These are phyloP conservation scores for Drosophila nikananu DNA, from an alignment of 1,140 invertebrate genomes.

Conservation along the genomic window DNA sequence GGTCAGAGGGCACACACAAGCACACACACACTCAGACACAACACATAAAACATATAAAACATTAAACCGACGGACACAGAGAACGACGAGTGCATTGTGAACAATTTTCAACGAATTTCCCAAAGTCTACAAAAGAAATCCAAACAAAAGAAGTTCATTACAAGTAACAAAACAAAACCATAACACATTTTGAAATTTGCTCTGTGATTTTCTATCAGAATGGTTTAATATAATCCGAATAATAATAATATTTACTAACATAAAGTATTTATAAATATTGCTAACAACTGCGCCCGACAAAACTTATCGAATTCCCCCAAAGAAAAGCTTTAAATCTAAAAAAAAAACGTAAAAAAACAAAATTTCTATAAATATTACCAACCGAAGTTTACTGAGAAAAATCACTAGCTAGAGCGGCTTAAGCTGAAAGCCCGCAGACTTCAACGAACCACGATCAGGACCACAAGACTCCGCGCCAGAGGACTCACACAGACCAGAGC, in stretches of 20 bases:
- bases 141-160: slow-evolving; percentile 46
- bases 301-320: slow-evolving; percentile 63
- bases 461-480: slow-evolving; percentile 1
- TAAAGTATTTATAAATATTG: slow-evolving; percentile 68
- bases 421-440: slow-evolving; percentile 28
- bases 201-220: slow-evolving; percentile 84
- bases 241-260: slow-evolving; percentile 57
- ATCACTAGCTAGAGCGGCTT: slow-evolving; percentile 37
- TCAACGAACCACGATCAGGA: slow-evolving; percentile 14
- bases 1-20: slow-evolving; percentile 46
- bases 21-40: slow-evolving; percentile 36
- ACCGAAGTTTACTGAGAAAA: slow-evolving; percentile 16
- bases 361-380: slow-evolving; percentile 48
- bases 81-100: slow-evolving; percentile 44
- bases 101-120: slow-evolving; percentile 80
- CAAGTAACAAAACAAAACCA: slow-evolving; percentile 36
- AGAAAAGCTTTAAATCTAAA: slow-evolving; percentile 51
- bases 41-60: slow-evolving; percentile 38
- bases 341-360: slow-evolving; percentile 34
- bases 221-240: slow-evolving; percentile 75
- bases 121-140: slow-evolving; percentile 60
- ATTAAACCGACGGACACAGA: slow-evolving; percentile 38
- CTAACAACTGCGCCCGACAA: slow-evolving; percentile 50
- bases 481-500: slow-evolving; percentile 31
- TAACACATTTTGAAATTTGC: slow-evolving; percentile 78